phyloP scores from a whole-genome alignment of 1,140 invertebrate genomes.

The Augochlora pura region DNA sequence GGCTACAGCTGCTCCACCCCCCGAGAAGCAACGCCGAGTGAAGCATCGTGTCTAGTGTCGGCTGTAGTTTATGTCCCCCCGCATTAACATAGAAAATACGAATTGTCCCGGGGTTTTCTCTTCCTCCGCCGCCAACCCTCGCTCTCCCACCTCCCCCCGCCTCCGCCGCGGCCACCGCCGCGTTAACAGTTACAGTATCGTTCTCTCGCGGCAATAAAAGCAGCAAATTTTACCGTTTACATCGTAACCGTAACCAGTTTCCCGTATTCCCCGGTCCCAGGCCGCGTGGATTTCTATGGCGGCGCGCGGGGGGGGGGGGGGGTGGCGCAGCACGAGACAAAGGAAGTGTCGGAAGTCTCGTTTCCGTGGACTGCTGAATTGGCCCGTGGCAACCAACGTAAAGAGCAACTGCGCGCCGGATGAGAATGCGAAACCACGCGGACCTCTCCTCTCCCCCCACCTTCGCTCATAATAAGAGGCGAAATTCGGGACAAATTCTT shows the following conservation, averaged over 20 bases:
- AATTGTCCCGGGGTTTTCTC: slow-evolving; percentile 36
- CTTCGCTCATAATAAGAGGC: slow-evolving; percentile 11
- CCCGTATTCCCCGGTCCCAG: background rate
- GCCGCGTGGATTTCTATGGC: background rate
- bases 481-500: slow-evolving; percentile 16
- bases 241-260: slow-evolving; percentile 14
- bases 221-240: slow-evolving; percentile 59
- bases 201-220: slow-evolving; percentile 61
- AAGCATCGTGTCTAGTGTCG: slow-evolving; percentile 50
- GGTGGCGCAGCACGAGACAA: slow-evolving; percentile 4
- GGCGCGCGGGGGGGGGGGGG: too few relatives aligned
- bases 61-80: slow-evolving; percentile 67
- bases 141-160: too few relatives aligned
- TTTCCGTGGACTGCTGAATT: slow-evolving; percentile 27
- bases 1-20: slow-evolving; percentile 69
- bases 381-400: background rate
- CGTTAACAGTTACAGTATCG: slow-evolving; percentile 47
- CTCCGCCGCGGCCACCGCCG: background rate
- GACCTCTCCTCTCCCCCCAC: too few relatives aligned
- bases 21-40: slow-evolving; percentile 54
- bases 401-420: slow-evolving; percentile 5
- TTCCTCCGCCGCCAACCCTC: too few relatives aligned
- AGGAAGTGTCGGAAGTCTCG: slow-evolving; percentile 25
- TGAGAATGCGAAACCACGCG: background rate
- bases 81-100: slow-evolving; percentile 75